These are phyloP conservation scores for Morus bassanus DNA, from an alignment of 2,797 vertebrate genomes.

Conservation along the genomic window DNA sequence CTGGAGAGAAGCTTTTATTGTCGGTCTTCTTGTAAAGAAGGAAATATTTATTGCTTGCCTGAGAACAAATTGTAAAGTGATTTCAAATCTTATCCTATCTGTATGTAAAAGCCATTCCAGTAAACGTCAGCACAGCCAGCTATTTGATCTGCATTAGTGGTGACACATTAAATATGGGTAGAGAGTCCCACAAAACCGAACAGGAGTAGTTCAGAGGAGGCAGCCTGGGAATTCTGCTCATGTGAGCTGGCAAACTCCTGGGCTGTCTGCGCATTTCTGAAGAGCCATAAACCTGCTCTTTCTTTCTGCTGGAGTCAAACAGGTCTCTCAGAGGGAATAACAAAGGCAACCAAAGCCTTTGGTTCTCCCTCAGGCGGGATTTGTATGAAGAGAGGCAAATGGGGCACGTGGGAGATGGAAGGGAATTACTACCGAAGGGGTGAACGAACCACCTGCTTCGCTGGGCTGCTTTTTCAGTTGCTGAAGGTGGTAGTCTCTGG, in stretches of 20 bases:
- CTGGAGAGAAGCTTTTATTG: not conserved
- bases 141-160: not conserved
- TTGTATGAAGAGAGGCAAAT: not conserved
- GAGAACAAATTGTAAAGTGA: not conserved
- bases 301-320: not conserved
- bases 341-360: not conserved
- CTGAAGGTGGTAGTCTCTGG: not conserved
- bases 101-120: not conserved
- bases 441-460: rapidly evolving
- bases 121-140: not conserved
- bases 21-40: not conserved
- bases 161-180: not conserved
- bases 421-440: not conserved
- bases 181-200: not conserved
- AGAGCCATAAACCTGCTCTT: not conserved
- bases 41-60: not conserved
- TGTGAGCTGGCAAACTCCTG: not conserved
- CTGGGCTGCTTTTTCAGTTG: not conserved
- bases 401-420: not conserved
- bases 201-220: not conserved
- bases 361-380: not conserved
- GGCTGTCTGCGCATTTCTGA: not conserved
- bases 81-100: not conserved
- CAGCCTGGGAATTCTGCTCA: not conserved
- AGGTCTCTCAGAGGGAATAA: not conserved